Base-by-base conservation (phyloP, 2,113 vertebrate genomes). In the Oophaga pumilio region DNA sequence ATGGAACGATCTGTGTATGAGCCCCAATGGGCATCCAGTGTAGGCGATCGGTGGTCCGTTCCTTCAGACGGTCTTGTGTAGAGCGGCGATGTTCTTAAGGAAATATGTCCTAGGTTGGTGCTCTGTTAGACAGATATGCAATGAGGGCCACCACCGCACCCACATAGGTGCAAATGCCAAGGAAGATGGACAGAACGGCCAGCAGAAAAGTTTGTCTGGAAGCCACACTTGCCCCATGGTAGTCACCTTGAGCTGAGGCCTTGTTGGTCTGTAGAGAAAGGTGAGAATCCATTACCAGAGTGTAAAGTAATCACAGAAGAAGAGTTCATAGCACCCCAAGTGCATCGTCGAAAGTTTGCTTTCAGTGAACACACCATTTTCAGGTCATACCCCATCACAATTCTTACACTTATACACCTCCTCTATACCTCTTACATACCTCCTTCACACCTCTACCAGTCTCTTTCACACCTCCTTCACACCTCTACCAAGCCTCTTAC, bases 131-230 rank as follows among this genome's bases (percentile, higher is more conserved):
- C 88, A 97, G 93, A 92, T 97, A 97, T 86, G 96, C 94, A 17
- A 96, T 95, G 89, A 98, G 91, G 0, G 94, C 96, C 18, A 95
- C 94, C 86, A 96, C 93, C 69, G 96, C 96, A 0, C 96, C 96
- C 15, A 94, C 91, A 88, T 97, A 97, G 0, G 93, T 97, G 79
- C 97, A 94, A 91, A 97, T 93, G 13, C 96, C 97, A 13, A 97
- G 95, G 87, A 96, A 93, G 49, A 97, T 92, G 60, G 97, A 96
- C 43, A 97, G 92, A 90, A 96, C 94, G 0, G 97, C 97, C 87
- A 97, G 93, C 93, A 96, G 95, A 82, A 97, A 95, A 68, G 97
- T 95, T 78, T 94, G 95, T 82, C 95, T 94, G 18, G 97, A 97
- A 0, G 97, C 95, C 0, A 94, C 92, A 79, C 91, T 95, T 53